Evolutionary conservation across 2,797 vertebrate genomes (phyloP).

Genomic region (Lerista edwardsae): DNA sequence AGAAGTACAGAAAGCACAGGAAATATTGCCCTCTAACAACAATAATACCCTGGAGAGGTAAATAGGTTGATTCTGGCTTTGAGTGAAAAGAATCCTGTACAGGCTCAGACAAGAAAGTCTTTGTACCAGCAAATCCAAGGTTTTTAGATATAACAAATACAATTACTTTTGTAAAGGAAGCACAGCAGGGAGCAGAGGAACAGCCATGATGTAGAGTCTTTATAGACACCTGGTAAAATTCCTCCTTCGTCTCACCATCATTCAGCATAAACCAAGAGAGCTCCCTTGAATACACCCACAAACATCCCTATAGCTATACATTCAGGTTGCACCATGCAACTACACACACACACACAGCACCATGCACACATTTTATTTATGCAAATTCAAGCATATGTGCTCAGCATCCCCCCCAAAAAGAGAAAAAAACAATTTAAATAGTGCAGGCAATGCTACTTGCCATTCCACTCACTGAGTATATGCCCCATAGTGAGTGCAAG

Average conservation of each 20-base stretch:
- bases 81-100: slow-evolving; percentile 35
- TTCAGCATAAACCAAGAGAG: neutral
- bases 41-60: slow-evolving; percentile 34
- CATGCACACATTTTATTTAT: too few relatives aligned
- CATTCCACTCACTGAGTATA: too few relatives aligned
- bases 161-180: slow-evolving; percentile 26
- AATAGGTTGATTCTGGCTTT: slow-evolving; percentile 46
- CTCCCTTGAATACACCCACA: neutral
- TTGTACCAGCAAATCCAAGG: slow-evolving; percentile 33
- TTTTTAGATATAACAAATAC: slow-evolving; percentile 49
- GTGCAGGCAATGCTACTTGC: too few relatives aligned
- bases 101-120: slow-evolving; percentile 27
- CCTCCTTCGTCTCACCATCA: neutral
- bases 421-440: too few relatives aligned
- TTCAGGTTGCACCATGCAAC: too few relatives aligned
- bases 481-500: too few relatives aligned
- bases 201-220: too few relatives aligned
- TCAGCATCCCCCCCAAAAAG: too few relatives aligned
- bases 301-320: too few relatives aligned
- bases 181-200: neutral
- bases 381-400: too few relatives aligned
- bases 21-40: slow-evolving; percentile 33
- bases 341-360: too few relatives aligned
- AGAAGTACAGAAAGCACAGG: slow-evolving; percentile 21
- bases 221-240: too few relatives aligned